Conservation (phyloP, 2,888 invertebrate species). For the Trissolcus japonicus region DNA sequence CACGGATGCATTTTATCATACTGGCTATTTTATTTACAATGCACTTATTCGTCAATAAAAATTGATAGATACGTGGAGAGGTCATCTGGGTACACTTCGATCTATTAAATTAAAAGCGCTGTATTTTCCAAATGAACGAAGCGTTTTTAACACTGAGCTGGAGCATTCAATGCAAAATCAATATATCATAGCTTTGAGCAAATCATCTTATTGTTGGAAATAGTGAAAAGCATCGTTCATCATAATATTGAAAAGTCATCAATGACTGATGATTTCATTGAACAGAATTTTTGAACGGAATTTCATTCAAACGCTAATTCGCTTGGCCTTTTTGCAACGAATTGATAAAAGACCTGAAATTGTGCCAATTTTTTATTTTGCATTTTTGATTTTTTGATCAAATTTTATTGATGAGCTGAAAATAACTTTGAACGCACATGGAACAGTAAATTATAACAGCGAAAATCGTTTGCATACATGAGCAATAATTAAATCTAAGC, state of each 20-base stretch:
- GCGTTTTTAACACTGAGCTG: conserved; percentile 29
- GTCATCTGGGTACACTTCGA: conserved; percentile 19
- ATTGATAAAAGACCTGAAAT: too few species aligned
- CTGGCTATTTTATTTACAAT: conserved; percentile 46
- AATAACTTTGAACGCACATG: too few species aligned
- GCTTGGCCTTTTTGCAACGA: too few species aligned
- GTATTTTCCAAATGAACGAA: conserved; percentile 15
- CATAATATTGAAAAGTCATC: too few species aligned
- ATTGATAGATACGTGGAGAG: conserved; percentile 38
- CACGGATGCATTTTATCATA: conserved; percentile 16
- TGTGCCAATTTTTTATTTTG: too few species aligned
- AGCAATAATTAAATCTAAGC: too few species aligned
- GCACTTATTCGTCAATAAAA: conserved; percentile 22
- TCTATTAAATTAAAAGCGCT: conserved; percentile 13
- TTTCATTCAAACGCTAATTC: too few species aligned
- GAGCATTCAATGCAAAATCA: conserved; percentile 21
- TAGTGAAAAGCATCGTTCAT: background rate
- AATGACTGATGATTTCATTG: too few species aligned
- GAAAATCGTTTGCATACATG: background rate
- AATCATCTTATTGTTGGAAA: background rate
- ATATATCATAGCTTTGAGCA: conserved; percentile 19
- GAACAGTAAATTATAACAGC: background rate
- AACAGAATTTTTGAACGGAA: too few species aligned
- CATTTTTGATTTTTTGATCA: too few species aligned
- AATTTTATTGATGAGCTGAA: too few species aligned